A percentile compares a stretch with the other conserved stretches of the same genome.
phyloP scores from a whole-genome alignment of 2,888 invertebrate species.

The Gryllus longicercus region DNA sequence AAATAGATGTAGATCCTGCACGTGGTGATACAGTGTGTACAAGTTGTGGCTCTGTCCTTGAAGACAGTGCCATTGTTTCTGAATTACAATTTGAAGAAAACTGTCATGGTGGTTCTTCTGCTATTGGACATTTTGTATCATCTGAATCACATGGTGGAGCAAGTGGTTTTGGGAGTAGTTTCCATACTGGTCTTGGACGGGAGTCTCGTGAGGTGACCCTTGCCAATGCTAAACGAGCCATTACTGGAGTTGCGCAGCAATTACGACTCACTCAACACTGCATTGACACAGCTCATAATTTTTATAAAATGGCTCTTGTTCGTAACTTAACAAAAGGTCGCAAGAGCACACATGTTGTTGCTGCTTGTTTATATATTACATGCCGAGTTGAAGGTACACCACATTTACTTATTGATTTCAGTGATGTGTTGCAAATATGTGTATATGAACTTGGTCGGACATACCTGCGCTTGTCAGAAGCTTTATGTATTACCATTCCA shows the following conservation, averaged over 20 bases:
- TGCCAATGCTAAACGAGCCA: slow-evolving; percentile 80
- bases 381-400: slow-evolving; percentile 93
- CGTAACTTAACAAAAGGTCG: slow-evolving; percentile 86
- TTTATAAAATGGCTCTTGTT: slow-evolving; percentile 86
- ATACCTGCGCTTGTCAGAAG: slow-evolving; percentile 82
- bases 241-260: slow-evolving; percentile 81
- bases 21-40: slow-evolving; percentile 96
- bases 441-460: slow-evolving; percentile 93
- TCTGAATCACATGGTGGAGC: slow-evolving; percentile 83
- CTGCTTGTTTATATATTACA: slow-evolving; percentile 96
- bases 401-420: slow-evolving; percentile 94
- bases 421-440: slow-evolving; percentile 94
- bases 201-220: slow-evolving; percentile 92
- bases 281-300: slow-evolving; percentile 88
- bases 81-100: slow-evolving; percentile 96
- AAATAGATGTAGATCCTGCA: slow-evolving; percentile 91
- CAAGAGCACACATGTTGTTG: slow-evolving; percentile 84
- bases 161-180: slow-evolving; percentile 76
- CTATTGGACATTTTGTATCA: slow-evolving; percentile 91
- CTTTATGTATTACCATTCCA: slow-evolving; percentile 85
- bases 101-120: slow-evolving; percentile 79
- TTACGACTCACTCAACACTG: slow-evolving; percentile 85
- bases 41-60: slow-evolving; percentile 91
- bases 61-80: slow-evolving; percentile 93
- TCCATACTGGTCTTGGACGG: slow-evolving; percentile 74